Base-by-base conservation (phyloP, 1,140 invertebrate species). In the Pogonus chalceus region DNA sequence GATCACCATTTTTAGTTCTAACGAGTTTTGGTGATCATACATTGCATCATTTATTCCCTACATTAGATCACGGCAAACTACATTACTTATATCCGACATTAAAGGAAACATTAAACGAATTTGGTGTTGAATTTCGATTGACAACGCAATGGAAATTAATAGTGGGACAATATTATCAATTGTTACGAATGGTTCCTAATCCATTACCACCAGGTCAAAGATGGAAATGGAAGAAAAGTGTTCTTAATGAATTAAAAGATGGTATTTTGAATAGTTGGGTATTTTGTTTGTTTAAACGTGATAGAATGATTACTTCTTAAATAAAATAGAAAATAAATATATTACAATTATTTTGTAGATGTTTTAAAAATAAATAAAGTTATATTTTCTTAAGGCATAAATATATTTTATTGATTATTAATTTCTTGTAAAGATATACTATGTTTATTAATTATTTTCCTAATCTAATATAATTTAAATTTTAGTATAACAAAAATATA, bases 1-100 rank as follows among this genome's bases (percentile, higher is more conserved):
- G 78, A 1, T 82, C 74, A n/a, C 68, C 80, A 20, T 83, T 88
- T 59, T 68, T 87, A 24, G 78, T 79, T 0, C 60, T 90, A 21
- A 83, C 81, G 0, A 77, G 80, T 56, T 92, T 88, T 58, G 89
- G 88, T 7, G 80, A 85, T 31, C 90, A 92, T 65, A 71, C 73
- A 0, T 69, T 91, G 1, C 89, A 92, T 65, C 89, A 92, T 72
- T 70, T 92, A 1, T 81, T 92, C 58, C 89, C 89, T 0, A 88
- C 87, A 0, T 62, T 92, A 14, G 88, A 91, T 63, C 87, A 90
- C 60, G 79, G 77, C 0, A 78, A 82, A 49, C 67, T 92, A 20
- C 70, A 76, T 1, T 67, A 79, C n/a, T 71, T 90, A 9, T 75
- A 83, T 59, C 79, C 81, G 0, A 67, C 80, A 9, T 79, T 89